Base-by-base conservation (phyloP, 2,113 vertebrate species). In the Ailurus styani region DNA sequence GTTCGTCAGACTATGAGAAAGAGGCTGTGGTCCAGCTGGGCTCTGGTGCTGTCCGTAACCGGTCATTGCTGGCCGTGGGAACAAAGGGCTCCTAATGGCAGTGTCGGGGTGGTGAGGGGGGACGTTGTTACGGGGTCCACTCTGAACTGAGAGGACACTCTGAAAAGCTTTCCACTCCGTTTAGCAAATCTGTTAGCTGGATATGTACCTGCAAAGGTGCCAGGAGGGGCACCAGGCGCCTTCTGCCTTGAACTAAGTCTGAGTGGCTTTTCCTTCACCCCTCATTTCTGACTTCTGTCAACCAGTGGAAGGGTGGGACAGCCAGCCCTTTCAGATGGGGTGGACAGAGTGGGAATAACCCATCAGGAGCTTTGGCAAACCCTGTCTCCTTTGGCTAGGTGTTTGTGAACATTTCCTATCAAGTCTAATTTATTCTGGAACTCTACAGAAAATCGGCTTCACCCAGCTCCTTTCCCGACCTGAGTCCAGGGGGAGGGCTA, bases 11-110 rank as follows among this genome's bases (percentile, higher is more conserved):
- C 55, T 11, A 0, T 6, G 27, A 45, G 42, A 31, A 50, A 50
- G 52, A 62, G 50, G 31, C 21, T 55, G 37, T 55, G 91, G 62
- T 84, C n/a, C 55, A 8, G 57, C 18, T 27, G 47, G 64, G 72
- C n/a, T 57, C 47, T 72, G n/a, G 52, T n/a, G 31, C 73, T 62
- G 37, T 11, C 82, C 18, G 3, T 11, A 55, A 7, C 31, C 40
- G 3, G 0, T 23, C 40, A 54, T 21, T 6, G 3, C 0, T 34
- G 45, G 20, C 57, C 17, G 9, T 17, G 42, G 29, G 25, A 14
- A n/a, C 1, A 4, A 55, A 83, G 62, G 45, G 27, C 23, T n/a
- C 55, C 5, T 6, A 2, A 2, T 3, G 4, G 64, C 42, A 31
- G 72, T 11, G 23, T 34, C 14, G 11, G 23, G 14, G 18, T 45